Conservation (phyloP, 2,797 vertebrate species). For the Babyrousa celebensis region DNA sequence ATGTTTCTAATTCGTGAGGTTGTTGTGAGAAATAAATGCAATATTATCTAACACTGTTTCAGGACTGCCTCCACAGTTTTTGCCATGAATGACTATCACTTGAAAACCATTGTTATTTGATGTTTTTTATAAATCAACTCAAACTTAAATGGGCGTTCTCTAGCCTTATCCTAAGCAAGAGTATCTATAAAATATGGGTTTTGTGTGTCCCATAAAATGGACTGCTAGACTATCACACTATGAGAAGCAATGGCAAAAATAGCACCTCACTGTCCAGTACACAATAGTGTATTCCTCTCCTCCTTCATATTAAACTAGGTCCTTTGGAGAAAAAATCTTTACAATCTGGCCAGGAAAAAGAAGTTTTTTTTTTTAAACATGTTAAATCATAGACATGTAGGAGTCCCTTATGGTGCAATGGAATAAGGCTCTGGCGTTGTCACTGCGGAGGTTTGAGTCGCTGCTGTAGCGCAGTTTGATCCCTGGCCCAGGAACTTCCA, state of each 20-base stretch:
- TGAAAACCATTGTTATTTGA: conserved; percentile 46
- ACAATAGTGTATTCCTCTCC: background rate
- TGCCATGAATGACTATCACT: background rate
- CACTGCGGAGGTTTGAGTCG: no score
- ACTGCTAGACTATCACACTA: background rate
- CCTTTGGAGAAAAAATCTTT: background rate
- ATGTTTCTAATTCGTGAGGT: background rate
- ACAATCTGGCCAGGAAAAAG: background rate
- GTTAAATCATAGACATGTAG: conserved; percentile 6
- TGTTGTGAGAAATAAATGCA: conserved; percentile 9
- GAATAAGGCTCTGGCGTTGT: no score
- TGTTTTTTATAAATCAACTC: conserved; percentile 64
- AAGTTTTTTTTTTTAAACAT: background rate
- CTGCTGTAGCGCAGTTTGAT: no score
- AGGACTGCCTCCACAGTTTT: background rate
- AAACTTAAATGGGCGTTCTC: background rate
- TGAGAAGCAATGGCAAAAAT: background rate
- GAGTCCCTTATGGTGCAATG: no score
- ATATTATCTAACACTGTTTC: background rate
- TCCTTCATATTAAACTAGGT: background rate
- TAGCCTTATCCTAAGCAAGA: background rate
- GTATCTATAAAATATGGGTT: conserved; percentile 39
- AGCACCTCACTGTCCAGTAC: background rate
- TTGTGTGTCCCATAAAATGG: background rate
- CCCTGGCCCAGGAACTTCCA: no score